phyloP scores from a whole-genome alignment of 2,113 vertebrate genomes.

The Apistogramma diplotaenia region DNA sequence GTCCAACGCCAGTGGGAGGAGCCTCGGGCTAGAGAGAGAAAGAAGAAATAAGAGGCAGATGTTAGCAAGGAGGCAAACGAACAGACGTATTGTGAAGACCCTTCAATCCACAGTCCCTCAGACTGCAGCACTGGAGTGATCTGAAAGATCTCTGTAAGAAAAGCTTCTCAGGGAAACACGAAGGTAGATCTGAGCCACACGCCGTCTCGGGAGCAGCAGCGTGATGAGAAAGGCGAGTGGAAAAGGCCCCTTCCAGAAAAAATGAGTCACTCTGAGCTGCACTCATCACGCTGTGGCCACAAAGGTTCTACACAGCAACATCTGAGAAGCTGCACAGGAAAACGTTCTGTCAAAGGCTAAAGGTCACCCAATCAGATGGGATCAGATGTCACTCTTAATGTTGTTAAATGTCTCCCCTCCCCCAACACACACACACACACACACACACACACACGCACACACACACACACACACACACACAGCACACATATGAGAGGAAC shows the following conservation, averaged over 20 bases:
- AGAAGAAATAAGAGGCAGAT: neutral
- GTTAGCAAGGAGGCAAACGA: neutral
- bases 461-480: too few relatives aligned
- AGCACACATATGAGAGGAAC: too few relatives aligned
- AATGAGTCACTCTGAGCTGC: neutral
- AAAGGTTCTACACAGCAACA: neutral
- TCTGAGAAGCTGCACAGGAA: neutral
- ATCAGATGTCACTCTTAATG: too few relatives aligned
- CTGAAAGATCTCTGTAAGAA: neutral
- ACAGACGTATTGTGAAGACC: neutral
- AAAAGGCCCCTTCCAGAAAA: neutral
- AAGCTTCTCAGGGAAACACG: neutral
- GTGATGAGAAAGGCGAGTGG: neutral
- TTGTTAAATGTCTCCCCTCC: too few relatives aligned
- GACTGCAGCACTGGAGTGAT: neutral
- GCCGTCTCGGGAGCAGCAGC: neutral
- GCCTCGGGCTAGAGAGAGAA: slow-evolving; percentile 29
- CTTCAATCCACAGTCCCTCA: neutral
- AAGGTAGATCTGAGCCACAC: neutral
- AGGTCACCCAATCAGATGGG: too few relatives aligned
- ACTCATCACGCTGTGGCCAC: neutral
- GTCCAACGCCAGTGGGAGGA: slow-evolving; percentile 14
- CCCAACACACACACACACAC: too few relatives aligned
- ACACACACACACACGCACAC: too few relatives aligned
- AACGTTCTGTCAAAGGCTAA: too few relatives aligned